A percentile compares a stretch with the other conserved stretches of the same genome.
phyloP scores from a whole-genome alignment of 2,113 vertebrate species.

The Oxyura jamaicensis region DNA sequence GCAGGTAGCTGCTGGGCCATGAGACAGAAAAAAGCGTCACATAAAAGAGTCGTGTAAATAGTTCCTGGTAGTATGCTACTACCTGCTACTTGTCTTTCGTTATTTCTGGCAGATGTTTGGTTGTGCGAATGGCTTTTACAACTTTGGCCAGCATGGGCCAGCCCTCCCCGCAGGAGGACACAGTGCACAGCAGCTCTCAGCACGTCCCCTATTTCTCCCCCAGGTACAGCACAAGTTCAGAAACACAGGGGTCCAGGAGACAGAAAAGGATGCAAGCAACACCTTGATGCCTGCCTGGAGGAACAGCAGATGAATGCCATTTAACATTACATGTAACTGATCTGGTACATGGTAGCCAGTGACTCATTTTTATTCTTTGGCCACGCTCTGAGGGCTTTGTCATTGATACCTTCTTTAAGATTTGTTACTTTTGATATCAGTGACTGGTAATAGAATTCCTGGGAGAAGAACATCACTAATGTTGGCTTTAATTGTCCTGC shows the following conservation, averaged over 20 bases:
- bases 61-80: too few relatives aligned
- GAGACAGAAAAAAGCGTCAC: neutral
- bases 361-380: slow-evolving; percentile 21
- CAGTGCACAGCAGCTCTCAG: accelerated
- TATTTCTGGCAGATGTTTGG: neutral
- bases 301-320: neutral
- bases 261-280: neutral
- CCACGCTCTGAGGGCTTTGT: slow-evolving; percentile 34
- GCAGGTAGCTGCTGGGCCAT: neutral
- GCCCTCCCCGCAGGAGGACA: neutral
- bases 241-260: neutral
- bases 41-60: neutral
- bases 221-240: neutral
- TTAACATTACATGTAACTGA: neutral
- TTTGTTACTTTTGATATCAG: slow-evolving; percentile 71
- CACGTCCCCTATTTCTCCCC: accelerated
- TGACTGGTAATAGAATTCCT: slow-evolving; percentile 68
- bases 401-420: slow-evolving; percentile 69
- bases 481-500: slow-evolving; percentile 63
- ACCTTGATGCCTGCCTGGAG: neutral
- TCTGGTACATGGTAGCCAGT: neutral
- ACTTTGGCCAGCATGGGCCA: accelerated
- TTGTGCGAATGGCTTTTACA: neutral
- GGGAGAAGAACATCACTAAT: slow-evolving; percentile 53
- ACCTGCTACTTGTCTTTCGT: neutral